Conservation (phyloP, 2,113 vertebrate genomes). For the Paedocypris sp. region DNA sequence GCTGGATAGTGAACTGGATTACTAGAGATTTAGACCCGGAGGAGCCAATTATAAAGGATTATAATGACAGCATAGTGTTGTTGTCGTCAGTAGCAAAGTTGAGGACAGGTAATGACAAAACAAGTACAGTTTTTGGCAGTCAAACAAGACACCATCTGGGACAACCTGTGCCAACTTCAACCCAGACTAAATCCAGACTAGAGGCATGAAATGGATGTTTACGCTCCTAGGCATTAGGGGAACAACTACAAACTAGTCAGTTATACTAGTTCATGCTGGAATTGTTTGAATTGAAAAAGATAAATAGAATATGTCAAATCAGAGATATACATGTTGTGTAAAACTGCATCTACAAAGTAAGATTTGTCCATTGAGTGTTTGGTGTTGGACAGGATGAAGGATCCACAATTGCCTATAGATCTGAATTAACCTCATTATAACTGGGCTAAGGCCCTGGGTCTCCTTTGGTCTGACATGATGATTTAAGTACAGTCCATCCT, state of each 20-base stretch:
- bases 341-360: no score
- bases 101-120: conserved; percentile 22
- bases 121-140: background rate
- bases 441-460: conserved; percentile 43
- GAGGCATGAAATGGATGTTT: no score
- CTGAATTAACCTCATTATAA: conserved; percentile 43
- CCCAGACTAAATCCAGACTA: background rate
- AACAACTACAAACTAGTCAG: no score
- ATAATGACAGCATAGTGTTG: conserved; percentile 34
- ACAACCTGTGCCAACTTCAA: background rate
- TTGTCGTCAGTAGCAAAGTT: conserved; percentile 41
- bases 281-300: no score
- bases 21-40: conserved; percentile 33
- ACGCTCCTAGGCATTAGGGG: no score
- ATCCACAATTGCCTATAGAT: conserved; percentile 17
- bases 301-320: no score
- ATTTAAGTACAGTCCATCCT: conserved; percentile 4
- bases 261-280: no score
- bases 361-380: no score
- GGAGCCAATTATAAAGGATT: conserved; percentile 41
- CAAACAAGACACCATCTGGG: background rate
- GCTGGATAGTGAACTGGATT: conserved; percentile 38
- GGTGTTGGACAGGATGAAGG: background rate
- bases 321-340: no score
- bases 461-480: background rate